Base-by-base conservation (phyloP, 2,113 vertebrate genomes). In the Vulpes lagopus region DNA sequence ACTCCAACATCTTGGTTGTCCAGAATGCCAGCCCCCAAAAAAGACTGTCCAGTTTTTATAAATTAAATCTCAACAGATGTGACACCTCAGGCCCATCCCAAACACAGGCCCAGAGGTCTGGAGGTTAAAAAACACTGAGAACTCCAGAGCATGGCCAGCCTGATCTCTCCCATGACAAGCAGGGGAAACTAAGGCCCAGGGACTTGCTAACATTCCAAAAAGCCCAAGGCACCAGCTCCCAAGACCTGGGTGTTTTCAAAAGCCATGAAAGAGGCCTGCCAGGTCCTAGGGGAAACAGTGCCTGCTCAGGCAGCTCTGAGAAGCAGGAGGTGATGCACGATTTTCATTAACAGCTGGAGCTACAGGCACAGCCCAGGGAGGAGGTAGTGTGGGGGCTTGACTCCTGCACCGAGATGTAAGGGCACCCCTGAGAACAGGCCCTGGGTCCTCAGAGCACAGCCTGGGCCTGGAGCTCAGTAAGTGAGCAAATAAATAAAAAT, bases 401-500 rank as follows among this genome's bases (percentile, higher is more conserved):
- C 82, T 57, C 91, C 59, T 27, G 22, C 2, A 92, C n/a, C 81
- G 27, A 95, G 92, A 89, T 19, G 9, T 16, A 69, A 71, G 25
- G 64, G 15, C 9, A 67, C 67, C 57, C 51, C 71, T 22, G 71
- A 76, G 59, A 94, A 67, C 30, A 1, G 57, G 57, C 85, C 32
- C 83, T 93, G 87, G 83, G 92, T 90, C 94, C 84, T 65, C 95
- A 88, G 80, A 89, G 69, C 4, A 25, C 86, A 86, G 51, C 53
- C 62, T 8, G 1, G 62, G 25, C 95, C 95, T 59, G 82, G 74
- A 22, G 83, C 64, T 78, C 93, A 60, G 80, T 57, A 92, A 97
- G 64, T 69, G 88, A 92, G 89, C 85, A 97, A 85, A 93, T 79
- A 82, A 88, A 95, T 94, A 71, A 88, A 90, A 97, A 67, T 1